Evolutionary conservation across 2,888 invertebrate species (phyloP).

Genomic region (Nasonia oneida): DNA sequence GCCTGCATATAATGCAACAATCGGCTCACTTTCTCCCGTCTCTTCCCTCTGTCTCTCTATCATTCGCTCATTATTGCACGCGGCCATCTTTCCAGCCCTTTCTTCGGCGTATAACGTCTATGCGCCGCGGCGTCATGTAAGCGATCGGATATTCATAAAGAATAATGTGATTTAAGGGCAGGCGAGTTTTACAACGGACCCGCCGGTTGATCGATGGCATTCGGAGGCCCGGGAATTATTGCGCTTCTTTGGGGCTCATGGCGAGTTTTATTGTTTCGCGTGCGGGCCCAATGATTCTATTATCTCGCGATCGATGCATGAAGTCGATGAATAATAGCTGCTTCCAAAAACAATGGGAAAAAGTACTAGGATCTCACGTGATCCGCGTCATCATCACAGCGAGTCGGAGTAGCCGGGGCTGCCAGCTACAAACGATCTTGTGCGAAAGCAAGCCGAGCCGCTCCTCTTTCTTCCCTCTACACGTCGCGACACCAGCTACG

Average conservation of each 20-base stretch:
- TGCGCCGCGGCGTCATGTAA: conserved; percentile 21
- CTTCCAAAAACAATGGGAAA: no score
- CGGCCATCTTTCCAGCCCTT: not conserved
- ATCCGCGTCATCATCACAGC: no score
- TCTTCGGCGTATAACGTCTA: not conserved
- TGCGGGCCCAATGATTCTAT: not conserved
- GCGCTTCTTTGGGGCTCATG: not conserved
- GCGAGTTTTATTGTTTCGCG: not conserved
- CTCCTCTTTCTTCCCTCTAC: not conserved
- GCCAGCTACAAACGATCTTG: conserved; percentile 30
- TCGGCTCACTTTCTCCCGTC: conserved; percentile 4
- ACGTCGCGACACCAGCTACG: conserved; percentile 24
- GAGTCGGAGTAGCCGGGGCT: conserved; percentile 16
- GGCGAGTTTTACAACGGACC: conserved; percentile 21
- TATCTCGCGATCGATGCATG: not conserved
- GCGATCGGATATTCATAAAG: conserved; percentile 55
- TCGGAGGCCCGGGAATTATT: not conserved
- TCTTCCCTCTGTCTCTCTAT: not conserved
- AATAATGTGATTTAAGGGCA: conserved; percentile 56
- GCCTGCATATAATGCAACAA: not conserved
- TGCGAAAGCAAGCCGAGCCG: conserved; percentile 49
- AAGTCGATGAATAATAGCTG: not conserved
- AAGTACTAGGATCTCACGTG: no score
- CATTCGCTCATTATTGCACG: conserved; percentile 5
- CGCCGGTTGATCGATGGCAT: conserved; percentile 49